phyloP scores from a whole-genome alignment of 2,113 vertebrate genomes.

The Brachyhypopomus occidentalis region DNA sequence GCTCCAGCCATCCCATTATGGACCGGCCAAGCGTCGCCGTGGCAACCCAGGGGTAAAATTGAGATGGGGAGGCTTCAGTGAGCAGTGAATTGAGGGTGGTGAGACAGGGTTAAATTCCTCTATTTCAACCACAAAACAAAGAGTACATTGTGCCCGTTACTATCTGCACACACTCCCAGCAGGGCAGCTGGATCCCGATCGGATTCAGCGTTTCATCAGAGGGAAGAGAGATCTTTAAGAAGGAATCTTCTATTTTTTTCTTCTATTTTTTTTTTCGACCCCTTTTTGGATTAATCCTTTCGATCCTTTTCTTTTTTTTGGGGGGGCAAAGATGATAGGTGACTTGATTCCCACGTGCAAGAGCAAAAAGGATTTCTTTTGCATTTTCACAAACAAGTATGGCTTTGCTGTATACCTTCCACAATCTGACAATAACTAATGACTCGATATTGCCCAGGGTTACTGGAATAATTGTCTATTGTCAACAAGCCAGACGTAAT shows the following conservation, averaged over 20 bases:
- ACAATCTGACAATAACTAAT: slow-evolving; percentile 63
- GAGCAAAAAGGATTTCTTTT: neutral
- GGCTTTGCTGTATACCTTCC: slow-evolving; percentile 23
- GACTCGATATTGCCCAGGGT: slow-evolving; percentile 77
- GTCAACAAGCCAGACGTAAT: slow-evolving; percentile 80
- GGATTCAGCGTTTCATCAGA: neutral
- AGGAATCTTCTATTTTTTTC: too few relatives aligned
- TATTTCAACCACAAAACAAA: slow-evolving; percentile 35
- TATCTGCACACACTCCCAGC: slow-evolving; percentile 9
- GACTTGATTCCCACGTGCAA: neutral
- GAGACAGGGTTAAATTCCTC: slow-evolving; percentile 55
- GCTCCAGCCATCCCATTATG: slow-evolving; percentile 70
- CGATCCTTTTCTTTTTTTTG: too few relatives aligned
- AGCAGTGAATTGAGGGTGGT: slow-evolving; percentile 55
- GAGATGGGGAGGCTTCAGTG: slow-evolving; percentile 62
- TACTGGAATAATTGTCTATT: slow-evolving; percentile 80
- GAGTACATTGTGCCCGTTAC: slow-evolving; percentile 40
- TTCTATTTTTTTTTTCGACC: too few relatives aligned
- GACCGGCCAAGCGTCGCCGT: slow-evolving; percentile 66
- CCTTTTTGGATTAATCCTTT: too few relatives aligned
- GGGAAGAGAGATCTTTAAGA: neutral
- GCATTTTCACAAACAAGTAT: slow-evolving; percentile 8
- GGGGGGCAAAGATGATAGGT: neutral
- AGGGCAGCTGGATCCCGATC: slow-evolving; percentile 27
- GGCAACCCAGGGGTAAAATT: slow-evolving; percentile 61